phyloP scores from a whole-genome alignment of 2,888 invertebrate genomes.

The Tiliacea aurago region DNA sequence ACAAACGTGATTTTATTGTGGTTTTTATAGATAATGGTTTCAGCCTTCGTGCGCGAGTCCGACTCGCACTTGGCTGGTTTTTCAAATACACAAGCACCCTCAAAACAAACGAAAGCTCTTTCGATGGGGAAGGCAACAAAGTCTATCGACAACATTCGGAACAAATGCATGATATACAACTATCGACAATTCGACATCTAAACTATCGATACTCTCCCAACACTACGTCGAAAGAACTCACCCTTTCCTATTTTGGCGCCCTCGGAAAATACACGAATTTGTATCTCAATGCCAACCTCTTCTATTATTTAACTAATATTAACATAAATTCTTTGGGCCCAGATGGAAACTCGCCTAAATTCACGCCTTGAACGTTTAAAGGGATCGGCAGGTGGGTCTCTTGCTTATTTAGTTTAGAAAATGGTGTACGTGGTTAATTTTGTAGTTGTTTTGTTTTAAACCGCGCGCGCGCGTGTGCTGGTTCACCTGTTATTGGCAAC shows the following conservation, averaged over 20 bases:
- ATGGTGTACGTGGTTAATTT: constrained; percentile 11
- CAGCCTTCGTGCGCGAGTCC: too few relatives aligned
- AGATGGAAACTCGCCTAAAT: constrained; percentile 62
- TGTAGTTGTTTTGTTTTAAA: background rate
- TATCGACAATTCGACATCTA: constrained; percentile 40
- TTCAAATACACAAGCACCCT: too few relatives aligned
- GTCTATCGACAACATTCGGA: too few relatives aligned
- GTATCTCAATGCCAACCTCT: constrained; percentile 75
- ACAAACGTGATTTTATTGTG: too few relatives aligned
- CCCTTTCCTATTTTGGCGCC: constrained; percentile 71
- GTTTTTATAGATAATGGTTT: too few relatives aligned
- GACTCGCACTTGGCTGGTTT: too few relatives aligned
- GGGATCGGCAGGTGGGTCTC: constrained; percentile 38
- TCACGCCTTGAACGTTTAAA: constrained; percentile 52
- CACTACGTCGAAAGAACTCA: constrained; percentile 66
- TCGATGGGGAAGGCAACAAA: too few relatives aligned
- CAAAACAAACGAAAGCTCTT: too few relatives aligned
- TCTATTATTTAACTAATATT: constrained; percentile 80
- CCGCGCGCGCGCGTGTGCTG: too few relatives aligned
- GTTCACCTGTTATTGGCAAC: too few relatives aligned
- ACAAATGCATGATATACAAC: too few relatives aligned
- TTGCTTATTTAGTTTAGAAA: constrained; percentile 28
- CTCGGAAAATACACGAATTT: constrained; percentile 74
- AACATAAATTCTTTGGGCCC: constrained; percentile 73
- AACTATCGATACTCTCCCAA: constrained; percentile 58